Evolutionary conservation across 2,797 vertebrate genomes (phyloP).

Genomic region (Clarias fuscus): DNA sequence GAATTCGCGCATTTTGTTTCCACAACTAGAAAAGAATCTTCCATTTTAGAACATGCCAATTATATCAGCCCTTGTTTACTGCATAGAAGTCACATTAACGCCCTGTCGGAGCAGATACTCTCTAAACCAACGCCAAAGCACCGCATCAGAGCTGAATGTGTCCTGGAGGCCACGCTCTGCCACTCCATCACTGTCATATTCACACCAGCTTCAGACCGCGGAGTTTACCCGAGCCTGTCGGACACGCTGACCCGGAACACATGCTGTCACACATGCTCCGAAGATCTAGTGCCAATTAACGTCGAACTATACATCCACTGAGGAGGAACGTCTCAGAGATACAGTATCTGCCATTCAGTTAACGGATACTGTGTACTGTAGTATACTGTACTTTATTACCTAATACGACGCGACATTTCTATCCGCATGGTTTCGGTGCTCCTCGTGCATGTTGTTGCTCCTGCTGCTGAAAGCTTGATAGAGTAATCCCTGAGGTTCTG

Average conservation of each 20-base stretch:
- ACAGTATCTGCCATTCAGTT: not conserved
- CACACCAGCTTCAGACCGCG: not conserved
- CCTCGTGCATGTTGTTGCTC: not conserved
- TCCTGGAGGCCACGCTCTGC: slow-evolving; percentile 1
- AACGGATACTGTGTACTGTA: too few species aligned
- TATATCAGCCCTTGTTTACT: not conserved
- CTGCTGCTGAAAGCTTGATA: slow-evolving; percentile 3
- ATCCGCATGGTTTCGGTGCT: not conserved
- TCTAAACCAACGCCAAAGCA: not conserved
- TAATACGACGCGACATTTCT: not conserved
- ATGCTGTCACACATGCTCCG: not conserved
- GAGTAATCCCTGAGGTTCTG: slow-evolving; percentile 13
- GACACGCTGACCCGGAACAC: not conserved
- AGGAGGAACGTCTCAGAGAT: not conserved
- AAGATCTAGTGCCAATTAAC: not conserved
- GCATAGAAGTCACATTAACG: not conserved
- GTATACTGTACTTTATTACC: too few species aligned
- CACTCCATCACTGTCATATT: slow-evolving; percentile 1
- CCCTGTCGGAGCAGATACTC: not conserved
- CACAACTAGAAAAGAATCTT: not conserved
- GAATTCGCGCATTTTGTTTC: not conserved
- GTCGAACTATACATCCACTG: not conserved
- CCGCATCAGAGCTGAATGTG: not conserved
- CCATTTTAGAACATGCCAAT: not conserved
- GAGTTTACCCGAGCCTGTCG: not conserved